These are phyloP conservation scores for Pseudocheirus occidentalis DNA, from an alignment of 2,797 vertebrate species.

Conservation along the genomic window DNA sequence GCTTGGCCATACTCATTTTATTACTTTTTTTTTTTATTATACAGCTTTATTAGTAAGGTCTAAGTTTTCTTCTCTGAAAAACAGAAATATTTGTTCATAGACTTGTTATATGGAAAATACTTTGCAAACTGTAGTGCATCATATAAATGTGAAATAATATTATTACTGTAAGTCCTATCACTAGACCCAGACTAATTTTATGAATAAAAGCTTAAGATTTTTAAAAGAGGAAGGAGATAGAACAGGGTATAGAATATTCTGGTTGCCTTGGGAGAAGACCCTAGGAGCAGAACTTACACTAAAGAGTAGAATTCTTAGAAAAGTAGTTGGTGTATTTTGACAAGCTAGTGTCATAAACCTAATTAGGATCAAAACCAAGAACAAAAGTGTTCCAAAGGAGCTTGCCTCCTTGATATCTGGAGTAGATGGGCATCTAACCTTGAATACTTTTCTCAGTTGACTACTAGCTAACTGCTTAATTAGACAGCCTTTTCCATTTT, in stretches of 20 bases:
- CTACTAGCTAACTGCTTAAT: background rate
- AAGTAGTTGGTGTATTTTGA: background rate
- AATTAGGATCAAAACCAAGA: background rate
- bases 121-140: background rate
- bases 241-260: background rate
- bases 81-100: background rate
- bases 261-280: background rate
- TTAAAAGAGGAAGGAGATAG: background rate
- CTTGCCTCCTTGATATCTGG: background rate
- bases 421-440: background rate
- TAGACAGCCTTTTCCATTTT: background rate
- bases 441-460: background rate
- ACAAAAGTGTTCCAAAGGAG: background rate
- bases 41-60: background rate
- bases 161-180: background rate
- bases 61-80: background rate
- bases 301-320: background rate
- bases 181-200: background rate
- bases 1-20: background rate
- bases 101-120: background rate
- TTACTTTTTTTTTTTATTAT: background rate
- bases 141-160: background rate
- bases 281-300: background rate
- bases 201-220: background rate
- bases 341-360: background rate